These are phyloP conservation scores for Sussaba pulchella DNA, from an alignment of 2,888 invertebrate genomes.

Conservation along the genomic window DNA sequence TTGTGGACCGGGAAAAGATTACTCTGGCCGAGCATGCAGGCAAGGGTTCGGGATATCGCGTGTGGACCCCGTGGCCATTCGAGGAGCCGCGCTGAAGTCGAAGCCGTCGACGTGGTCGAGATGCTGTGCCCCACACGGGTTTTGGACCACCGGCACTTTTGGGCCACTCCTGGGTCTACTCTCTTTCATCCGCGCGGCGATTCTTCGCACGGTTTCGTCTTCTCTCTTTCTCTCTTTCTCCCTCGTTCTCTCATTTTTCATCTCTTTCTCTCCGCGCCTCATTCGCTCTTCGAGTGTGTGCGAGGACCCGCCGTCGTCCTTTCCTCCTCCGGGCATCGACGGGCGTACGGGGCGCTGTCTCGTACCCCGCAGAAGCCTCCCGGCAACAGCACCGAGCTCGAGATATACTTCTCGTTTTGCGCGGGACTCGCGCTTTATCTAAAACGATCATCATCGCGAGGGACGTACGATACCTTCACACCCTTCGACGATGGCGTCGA, in stretches of 20 bases:
- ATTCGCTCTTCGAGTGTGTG: conserved; percentile 31
- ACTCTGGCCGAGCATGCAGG: conserved; percentile 28
- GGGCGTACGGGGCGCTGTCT: conserved; percentile 26
- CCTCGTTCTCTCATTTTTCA: conserved; percentile 18
- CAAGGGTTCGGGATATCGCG: conserved; percentile 62
- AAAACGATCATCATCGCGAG: not conserved
- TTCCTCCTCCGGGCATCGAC: conserved; percentile 55
- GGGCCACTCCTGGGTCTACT: conserved; percentile 61
- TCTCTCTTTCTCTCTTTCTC: conserved; percentile 12
- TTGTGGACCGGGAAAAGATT: not conserved
- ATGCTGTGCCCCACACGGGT: conserved; percentile 60
- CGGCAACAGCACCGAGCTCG: conserved; percentile 29
- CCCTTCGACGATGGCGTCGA: not conserved
- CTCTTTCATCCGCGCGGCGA: conserved; percentile 68
- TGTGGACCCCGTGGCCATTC: conserved; percentile 72
- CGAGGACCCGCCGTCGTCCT: conserved; percentile 29
- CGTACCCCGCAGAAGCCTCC: conserved; percentile 2
- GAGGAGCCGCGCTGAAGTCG: conserved; percentile 56
- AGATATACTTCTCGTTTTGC: conserved; percentile 1
- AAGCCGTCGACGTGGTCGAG: conserved; percentile 52
- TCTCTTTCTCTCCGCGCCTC: not conserved
- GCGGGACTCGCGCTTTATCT: conserved; percentile 1
- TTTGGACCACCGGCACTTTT: conserved; percentile 73
- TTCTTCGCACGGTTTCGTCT: conserved; percentile 66
- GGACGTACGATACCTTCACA: conserved; percentile 2